phyloP scores from a whole-genome alignment of 2,888 invertebrate genomes.

The Macaria liturata region DNA sequence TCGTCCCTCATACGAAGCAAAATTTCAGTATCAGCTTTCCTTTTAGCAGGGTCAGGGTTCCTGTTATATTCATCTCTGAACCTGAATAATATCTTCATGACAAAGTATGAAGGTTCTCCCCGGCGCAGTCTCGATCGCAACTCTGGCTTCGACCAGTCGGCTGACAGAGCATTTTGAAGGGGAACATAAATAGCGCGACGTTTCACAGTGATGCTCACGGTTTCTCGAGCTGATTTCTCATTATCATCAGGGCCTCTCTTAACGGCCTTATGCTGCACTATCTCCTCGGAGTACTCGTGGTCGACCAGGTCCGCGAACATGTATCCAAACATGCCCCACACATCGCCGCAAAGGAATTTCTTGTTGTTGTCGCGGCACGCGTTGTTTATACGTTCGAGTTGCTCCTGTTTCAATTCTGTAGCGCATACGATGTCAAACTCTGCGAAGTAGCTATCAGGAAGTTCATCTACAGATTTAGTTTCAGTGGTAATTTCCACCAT shows the following conservation, averaged over 20 bases:
- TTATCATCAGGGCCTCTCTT: constrained; percentile 84
- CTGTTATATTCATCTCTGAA: constrained; percentile 89
- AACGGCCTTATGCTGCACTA: constrained; percentile 73
- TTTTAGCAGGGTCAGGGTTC: constrained; percentile 86
- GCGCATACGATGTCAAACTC: constrained; percentile 93
- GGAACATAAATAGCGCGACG: constrained; percentile 86
- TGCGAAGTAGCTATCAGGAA: constrained; percentile 88
- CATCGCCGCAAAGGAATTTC: constrained; percentile 95
- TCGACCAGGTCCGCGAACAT: constrained; percentile 94
- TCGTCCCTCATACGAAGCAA: constrained; percentile 85
- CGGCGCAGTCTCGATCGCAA: constrained; percentile 85
- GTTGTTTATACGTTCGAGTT: constrained; percentile 89
- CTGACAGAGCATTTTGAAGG: constrained; percentile 86
- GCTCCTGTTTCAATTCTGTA: constrained; percentile 88
- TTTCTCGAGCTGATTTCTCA: constrained; percentile 74
- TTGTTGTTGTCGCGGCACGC: constrained; percentile 89
- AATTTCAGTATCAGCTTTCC: constrained; percentile 85
- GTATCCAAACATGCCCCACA: constrained; percentile 97
- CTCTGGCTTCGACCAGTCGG: constrained; percentile 84
- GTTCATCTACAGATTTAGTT: constrained; percentile 84
- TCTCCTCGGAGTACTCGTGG: constrained; percentile 85
- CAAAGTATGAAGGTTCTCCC: constrained; percentile 88
- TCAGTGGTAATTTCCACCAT: constrained; percentile 93
- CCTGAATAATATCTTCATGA: constrained; percentile 88
- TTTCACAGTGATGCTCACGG: constrained; percentile 85